Percentiles rank a stretch among this genome's conserved stretches.
Conservation (phyloP, 2,888 invertebrate species). For the Nebria brevicollis region DNA sequence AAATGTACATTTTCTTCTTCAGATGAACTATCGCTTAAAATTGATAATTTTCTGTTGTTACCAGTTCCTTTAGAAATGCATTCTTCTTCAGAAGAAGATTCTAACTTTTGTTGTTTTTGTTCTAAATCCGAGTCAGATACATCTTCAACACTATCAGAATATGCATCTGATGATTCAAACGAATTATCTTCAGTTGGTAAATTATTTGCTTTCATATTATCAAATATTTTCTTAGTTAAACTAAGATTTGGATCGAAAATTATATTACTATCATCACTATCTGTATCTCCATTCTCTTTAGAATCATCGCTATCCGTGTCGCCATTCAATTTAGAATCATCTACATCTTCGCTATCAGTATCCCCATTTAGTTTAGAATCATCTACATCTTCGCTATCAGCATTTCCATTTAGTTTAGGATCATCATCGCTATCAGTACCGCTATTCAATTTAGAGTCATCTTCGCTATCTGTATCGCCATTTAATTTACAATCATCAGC, state of each 20-base stretch:
- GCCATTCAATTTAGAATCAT: neutral
- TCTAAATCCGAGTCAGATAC: no score
- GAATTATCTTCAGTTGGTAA: slow-evolving; percentile 6
- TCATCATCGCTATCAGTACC: neutral
- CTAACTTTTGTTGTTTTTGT: neutral
- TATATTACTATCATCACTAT: neutral
- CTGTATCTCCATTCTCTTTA: neutral
- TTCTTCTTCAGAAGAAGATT: neutral
- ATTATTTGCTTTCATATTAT: slow-evolving; percentile 11
- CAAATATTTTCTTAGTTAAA: slow-evolving; percentile 19
- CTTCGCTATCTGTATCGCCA: neutral
- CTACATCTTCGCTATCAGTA: neutral
- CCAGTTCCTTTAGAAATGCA: neutral
- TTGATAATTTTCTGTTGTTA: slow-evolving; percentile 3
- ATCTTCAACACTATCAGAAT: neutral
- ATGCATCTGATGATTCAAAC: neutral
- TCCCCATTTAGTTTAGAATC: no score
- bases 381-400: neutral
- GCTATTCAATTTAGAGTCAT: no score
- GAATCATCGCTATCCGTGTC: neutral
- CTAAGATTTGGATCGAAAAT: neutral
- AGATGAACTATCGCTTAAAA: neutral
- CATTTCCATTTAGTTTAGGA: neutral
- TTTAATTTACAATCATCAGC: neutral
- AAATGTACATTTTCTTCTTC: neutral